Base-by-base conservation (phyloP, 2,888 invertebrate species). In the Dynastes tityus region DNA sequence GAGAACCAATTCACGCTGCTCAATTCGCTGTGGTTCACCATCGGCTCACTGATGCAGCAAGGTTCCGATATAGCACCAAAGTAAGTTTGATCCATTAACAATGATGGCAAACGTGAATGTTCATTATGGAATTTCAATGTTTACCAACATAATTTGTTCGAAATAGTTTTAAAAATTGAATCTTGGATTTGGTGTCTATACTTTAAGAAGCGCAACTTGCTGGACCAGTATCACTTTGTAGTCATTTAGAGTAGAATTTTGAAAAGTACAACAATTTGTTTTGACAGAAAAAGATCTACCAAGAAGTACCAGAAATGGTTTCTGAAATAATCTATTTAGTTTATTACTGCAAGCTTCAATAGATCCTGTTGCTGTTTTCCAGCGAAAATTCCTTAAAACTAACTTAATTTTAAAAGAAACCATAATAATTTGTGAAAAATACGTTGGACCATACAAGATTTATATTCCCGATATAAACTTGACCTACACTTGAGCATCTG, bases 11-110 rank as follows among this genome's bases (percentile, higher is more conserved):
- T 97, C 93, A 95, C 95, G 86, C 92, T 97, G 88, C 92, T 95
- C 90, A 97, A 97, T 92, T 95, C 96, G 89, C 93, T 97, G 89
- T 97, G 97, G 97, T 97, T 97, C 92, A 96, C 96, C 90, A 96
- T 97, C 89, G 95, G 95, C 88, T 95, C 95, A 87, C 93, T 96
- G 91, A 95, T 96, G 94, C 96, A 96, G 92, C 96, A 96, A 91
- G 96, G 96, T 90, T 95, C 95, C 90, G 96, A 96, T 91, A 95
- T 96, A 91, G 95, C 95, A 87, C 96, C 96, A 90, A 95, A 94
- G 95, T 95, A 93, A 94, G 94, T 93, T 63, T 58, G 22, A n/a
- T 27, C 13, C 29, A 11, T 45, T 45, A 45, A 8, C 63, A 32
- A 22, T 63, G 22, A 58, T 61, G 61, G 27, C 55, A 55, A 55